phyloP scores from a whole-genome alignment of 2,113 vertebrate genomes.

The Periophthalmus modestus region DNA sequence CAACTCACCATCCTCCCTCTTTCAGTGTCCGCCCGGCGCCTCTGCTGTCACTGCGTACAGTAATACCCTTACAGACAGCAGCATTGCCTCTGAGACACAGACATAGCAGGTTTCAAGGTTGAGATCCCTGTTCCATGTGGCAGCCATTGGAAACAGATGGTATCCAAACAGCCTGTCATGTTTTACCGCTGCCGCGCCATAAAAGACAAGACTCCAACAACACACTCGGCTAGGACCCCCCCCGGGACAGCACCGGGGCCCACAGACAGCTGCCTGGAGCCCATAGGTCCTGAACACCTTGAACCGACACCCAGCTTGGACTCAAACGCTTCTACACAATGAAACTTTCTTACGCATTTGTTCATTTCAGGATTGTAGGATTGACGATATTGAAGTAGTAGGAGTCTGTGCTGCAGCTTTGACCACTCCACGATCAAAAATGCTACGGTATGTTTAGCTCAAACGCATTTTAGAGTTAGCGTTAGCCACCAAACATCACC shows the following conservation, averaged over 20 bases:
- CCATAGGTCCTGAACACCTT: conserved; percentile 66
- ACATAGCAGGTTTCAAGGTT: conserved; percentile 94
- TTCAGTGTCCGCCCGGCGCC: conserved; percentile 42
- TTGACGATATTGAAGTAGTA: too few species aligned
- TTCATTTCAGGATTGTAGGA: too few species aligned
- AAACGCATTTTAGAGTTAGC: too few species aligned
- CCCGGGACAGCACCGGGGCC: conserved; percentile 90
- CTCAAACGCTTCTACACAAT: conserved; percentile 72
- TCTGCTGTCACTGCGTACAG: conserved; percentile 87
- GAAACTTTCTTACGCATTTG: neutral
- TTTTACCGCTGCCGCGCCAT: conserved; percentile 95
- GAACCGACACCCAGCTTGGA: conserved; percentile 77
- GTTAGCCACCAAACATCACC: too few species aligned
- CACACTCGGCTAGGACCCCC: conserved; percentile 87
- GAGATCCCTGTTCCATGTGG: conserved; percentile 95
- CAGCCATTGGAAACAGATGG: conserved; percentile 99
- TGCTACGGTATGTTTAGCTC: too few species aligned
- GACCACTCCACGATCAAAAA: too few species aligned
- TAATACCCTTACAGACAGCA: conserved; percentile 87
- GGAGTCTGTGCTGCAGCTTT: too few species aligned
- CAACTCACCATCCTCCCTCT: conserved; percentile 80
- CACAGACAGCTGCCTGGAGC: conserved; percentile 90
- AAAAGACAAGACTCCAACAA: conserved; percentile 99
- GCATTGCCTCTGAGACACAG: conserved; percentile 90
- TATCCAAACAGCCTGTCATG: conserved; percentile 99